Conservation (phyloP, 2,113 vertebrate genomes). For the Rhegmatorhina hoffmannsi region DNA sequence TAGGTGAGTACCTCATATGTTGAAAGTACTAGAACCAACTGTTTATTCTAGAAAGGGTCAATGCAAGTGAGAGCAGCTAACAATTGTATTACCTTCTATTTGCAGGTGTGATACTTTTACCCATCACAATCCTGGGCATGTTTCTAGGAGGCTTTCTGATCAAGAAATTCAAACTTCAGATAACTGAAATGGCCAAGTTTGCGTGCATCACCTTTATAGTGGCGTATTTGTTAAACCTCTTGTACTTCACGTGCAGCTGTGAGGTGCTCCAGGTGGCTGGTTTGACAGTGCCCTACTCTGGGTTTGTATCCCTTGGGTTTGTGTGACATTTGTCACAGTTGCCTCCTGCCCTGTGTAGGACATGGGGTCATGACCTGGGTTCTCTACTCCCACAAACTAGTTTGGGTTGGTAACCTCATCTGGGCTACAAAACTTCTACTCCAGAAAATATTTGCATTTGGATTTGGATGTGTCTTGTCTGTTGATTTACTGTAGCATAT, state of each 20-base stretch:
- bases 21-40: background rate
- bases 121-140: constrained; percentile 80
- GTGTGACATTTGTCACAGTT: background rate
- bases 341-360: background rate
- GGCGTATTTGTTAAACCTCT: constrained; percentile 73
- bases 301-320: constrained; percentile 65
- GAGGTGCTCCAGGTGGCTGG: constrained; percentile 82
- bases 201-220: constrained; percentile 74
- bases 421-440: background rate
- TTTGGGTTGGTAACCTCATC: background rate
- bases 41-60: background rate
- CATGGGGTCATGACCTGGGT: background rate
- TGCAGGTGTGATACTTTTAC: constrained; percentile 81
- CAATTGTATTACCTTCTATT: background rate
- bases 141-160: constrained; percentile 86
- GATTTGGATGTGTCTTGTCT: background rate
- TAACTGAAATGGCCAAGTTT: constrained; percentile 82
- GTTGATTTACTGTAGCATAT: background rate
- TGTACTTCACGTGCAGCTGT: constrained; percentile 80
- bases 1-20: background rate
- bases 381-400: background rate
- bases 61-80: background rate
- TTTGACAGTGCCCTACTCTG: constrained; percentile 81
- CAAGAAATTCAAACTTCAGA: constrained; percentile 83
- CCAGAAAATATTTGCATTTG: background rate